Base-by-base conservation (phyloP, 2,797 vertebrate genomes). In the Macrochelys suwanniensis region DNA sequence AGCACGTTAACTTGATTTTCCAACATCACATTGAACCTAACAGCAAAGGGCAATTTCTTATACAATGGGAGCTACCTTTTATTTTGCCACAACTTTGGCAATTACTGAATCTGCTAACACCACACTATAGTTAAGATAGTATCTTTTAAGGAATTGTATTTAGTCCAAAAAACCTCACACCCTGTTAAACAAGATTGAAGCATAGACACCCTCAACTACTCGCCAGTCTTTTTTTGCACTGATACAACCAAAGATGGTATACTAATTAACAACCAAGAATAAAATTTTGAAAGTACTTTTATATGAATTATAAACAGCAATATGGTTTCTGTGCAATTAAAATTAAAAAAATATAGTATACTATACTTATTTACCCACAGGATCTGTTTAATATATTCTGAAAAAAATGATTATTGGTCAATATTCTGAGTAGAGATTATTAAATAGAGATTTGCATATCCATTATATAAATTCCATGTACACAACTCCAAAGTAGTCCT, bases 391-490 rank as follows among this genome's bases (percentile, higher is more conserved):
- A 61, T 61, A 61, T 61, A 37, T 42, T 71, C 19, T 71, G 37
- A 71, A 71, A 68, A 61, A 71, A 11, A 42, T 37, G 11, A 71
- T 71, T 57, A 93, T 78, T 59, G 7, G 2, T 78, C 87, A 82
- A 51, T 33, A 28, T 37, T 91, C n/a, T 79, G 76, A 95, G 80
- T 28, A 25, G 23, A 91, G 21, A 47, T 31, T 31, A 82, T 45
- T 42, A 76, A n/a, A 88, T 42, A 1, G 0, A 59, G 26, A 68
- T 16, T 26, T 56, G 59, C 15, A 87, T 15, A 53, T 11, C 80
- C 19, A 47, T 87, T 68, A 42, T 13, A 92, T 17, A 47, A 76
- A 76, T 76, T 47, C 25, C 47, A 31, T 17, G 5, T 16, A 28
- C 74, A 16, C 26, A 77, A 31, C 47, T 25, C 90, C 15, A 71